phyloP scores from a whole-genome alignment of 2,113 vertebrate genomes.

The Pelvicachromis taeniatus region DNA sequence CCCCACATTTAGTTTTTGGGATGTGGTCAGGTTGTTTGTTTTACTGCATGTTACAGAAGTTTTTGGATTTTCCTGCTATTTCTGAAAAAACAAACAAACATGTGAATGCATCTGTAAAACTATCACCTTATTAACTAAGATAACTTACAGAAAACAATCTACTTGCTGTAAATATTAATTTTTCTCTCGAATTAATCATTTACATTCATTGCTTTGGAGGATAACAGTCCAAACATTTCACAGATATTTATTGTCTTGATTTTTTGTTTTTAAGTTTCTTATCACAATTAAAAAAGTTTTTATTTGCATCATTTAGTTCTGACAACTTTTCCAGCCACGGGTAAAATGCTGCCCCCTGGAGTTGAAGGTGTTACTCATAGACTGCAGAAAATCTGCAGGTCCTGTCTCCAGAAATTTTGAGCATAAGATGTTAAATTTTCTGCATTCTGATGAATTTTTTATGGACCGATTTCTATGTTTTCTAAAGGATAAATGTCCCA shows the following conservation, averaged over 20 bases:
- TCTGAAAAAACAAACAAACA: neutral
- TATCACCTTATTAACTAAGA: neutral
- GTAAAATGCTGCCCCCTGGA: neutral
- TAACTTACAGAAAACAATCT: neutral
- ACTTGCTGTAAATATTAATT: neutral
- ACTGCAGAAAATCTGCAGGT: neutral
- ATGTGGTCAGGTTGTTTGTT: neutral
- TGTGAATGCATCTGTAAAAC: neutral
- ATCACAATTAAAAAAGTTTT: neutral
- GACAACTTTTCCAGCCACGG: neutral
- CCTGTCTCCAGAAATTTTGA: neutral
- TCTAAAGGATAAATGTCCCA: neutral
- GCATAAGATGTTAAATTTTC: neutral
- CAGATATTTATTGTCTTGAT: rapidly evolving
- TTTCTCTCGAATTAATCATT: neutral
- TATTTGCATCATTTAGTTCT: neutral
- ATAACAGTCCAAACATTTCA: neutral
- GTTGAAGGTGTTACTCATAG: neutral
- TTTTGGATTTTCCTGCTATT: neutral
- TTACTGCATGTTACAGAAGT: neutral
- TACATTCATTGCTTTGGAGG: neutral
- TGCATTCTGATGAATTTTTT: rapidly evolving
- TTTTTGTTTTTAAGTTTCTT: neutral
- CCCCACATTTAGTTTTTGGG: neutral
- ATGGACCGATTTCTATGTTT: neutral